Percentiles rank a stretch among this genome's conserved stretches.
phyloP scores from a whole-genome alignment of 2,888 invertebrate species.

The Chironomus tentans region DNA sequence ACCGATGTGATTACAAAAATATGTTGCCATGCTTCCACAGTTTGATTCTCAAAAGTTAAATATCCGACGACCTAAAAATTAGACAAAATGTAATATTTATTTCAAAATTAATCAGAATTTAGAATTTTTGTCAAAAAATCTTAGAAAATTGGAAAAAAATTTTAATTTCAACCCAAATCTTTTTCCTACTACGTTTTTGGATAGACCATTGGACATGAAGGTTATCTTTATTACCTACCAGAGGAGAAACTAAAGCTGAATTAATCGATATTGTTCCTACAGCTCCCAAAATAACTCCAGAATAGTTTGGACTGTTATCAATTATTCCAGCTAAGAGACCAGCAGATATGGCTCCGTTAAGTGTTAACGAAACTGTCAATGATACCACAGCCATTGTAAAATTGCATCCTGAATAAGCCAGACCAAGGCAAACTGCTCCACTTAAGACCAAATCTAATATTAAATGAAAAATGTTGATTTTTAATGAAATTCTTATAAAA shows the following conservation, averaged over 20 bases:
- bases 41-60: slow-evolving; percentile 54
- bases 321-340: slow-evolving; percentile 57
- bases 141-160: too few relatives aligned
- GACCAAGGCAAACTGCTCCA: slow-evolving; percentile 50
- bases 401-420: slow-evolving; percentile 56
- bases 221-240: too few relatives aligned
- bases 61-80: slow-evolving; percentile 47
- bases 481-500: too few relatives aligned
- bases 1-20: slow-evolving; percentile 49
- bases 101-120: too few relatives aligned
- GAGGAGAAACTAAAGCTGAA: slow-evolving; percentile 54
- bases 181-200: too few relatives aligned
- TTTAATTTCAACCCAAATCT: too few relatives aligned
- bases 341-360: slow-evolving; percentile 57
- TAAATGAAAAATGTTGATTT: too few relatives aligned
- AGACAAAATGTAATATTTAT: too few relatives aligned
- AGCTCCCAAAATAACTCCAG: slow-evolving; percentile 51
- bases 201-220: too few relatives aligned
- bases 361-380: slow-evolving; percentile 51
- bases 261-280: slow-evolving; percentile 41
- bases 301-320: slow-evolving; percentile 55
- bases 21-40: slow-evolving; percentile 50
- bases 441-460: slow-evolving; percentile 38
- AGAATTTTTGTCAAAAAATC: too few relatives aligned
- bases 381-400: slow-evolving; percentile 49